A percentile compares a stretch with the other conserved stretches of the same genome.
Evolutionary conservation across 2,113 vertebrate species (phyloP).

Genomic region (Spermophilus dauricus): DNA sequence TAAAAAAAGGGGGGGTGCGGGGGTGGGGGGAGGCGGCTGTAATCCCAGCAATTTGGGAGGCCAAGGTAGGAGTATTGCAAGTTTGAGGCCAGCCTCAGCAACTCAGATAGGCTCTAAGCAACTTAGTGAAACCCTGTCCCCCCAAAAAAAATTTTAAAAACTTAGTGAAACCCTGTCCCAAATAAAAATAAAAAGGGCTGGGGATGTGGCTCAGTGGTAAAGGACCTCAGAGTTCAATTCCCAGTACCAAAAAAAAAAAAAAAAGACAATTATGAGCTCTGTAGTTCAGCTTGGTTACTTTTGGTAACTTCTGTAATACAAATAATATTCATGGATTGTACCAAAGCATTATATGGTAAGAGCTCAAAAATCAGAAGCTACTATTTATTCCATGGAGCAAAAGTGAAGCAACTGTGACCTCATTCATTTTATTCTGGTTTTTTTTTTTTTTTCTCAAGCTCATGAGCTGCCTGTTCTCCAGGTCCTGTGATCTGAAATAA

Average conservation of each 20-base stretch:
- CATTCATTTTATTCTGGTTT: slow-evolving; percentile 22
- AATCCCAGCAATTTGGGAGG: too few relatives aligned
- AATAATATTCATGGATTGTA: not conserved
- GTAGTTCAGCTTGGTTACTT: not conserved
- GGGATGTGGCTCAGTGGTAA: too few relatives aligned
- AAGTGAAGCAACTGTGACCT: not conserved
- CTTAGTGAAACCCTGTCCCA: too few relatives aligned
- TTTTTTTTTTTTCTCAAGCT: not conserved
- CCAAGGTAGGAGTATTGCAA: too few relatives aligned
- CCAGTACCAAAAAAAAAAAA: too few relatives aligned
- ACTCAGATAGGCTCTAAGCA: too few relatives aligned
- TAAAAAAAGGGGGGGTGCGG: not conserved
- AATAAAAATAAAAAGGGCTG: too few relatives aligned
- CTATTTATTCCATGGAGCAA: not conserved
- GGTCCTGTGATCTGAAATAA: slow-evolving; percentile 61
- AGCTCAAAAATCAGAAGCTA: not conserved
- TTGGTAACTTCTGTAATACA: not conserved
- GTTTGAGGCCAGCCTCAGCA: too few relatives aligned
- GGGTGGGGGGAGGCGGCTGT: too few relatives aligned
- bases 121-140: too few relatives aligned
- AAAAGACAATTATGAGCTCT: not conserved
- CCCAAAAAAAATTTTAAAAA: too few relatives aligned
- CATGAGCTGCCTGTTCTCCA: slow-evolving; percentile 58
- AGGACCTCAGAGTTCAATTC: too few relatives aligned
- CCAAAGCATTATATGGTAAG: not conserved